Conservation (phyloP, 1,140 invertebrate genomes). For the Macrobrachium nipponense region DNA sequence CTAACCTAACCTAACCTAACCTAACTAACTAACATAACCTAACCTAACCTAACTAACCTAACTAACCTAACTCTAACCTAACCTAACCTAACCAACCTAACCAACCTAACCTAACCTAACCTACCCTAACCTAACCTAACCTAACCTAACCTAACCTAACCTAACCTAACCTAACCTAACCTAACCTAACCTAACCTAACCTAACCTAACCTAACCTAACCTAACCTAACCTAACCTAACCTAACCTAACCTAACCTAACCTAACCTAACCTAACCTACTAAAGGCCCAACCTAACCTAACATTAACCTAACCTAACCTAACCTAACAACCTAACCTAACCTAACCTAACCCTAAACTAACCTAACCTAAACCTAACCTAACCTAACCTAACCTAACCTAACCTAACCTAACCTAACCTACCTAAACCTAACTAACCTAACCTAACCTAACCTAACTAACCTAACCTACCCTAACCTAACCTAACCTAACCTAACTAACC, state of each 20-base stretch:
- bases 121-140: too few relatives aligned
- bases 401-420: slow-evolving; percentile 7
- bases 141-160: slow-evolving; percentile 6
- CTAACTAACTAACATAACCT: background rate
- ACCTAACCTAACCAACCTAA: too few relatives aligned
- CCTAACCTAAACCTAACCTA: background rate
- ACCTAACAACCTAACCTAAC: slow-evolving; percentile 6
- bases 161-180: background rate
- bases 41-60: background rate
- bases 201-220: background rate
- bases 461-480: too few relatives aligned
- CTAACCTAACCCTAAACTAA: too few relatives aligned
- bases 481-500: slow-evolving; percentile 8
- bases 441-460: slow-evolving; percentile 10
- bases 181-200: slow-evolving; percentile 14
- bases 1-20: slow-evolving; percentile 14
- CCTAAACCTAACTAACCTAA: slow-evolving; percentile 1
- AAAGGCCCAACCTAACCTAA: background rate
- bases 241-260: too few relatives aligned
- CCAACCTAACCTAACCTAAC: too few relatives aligned
- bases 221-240: slow-evolving; percentile 1
- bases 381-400: slow-evolving; percentile 7
- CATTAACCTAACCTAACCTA: background rate
- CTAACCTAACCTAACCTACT: background rate
- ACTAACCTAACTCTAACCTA: too few relatives aligned